Conservation (phyloP, 2,888 invertebrate genomes). For the Nephrotoma appendiculata region DNA sequence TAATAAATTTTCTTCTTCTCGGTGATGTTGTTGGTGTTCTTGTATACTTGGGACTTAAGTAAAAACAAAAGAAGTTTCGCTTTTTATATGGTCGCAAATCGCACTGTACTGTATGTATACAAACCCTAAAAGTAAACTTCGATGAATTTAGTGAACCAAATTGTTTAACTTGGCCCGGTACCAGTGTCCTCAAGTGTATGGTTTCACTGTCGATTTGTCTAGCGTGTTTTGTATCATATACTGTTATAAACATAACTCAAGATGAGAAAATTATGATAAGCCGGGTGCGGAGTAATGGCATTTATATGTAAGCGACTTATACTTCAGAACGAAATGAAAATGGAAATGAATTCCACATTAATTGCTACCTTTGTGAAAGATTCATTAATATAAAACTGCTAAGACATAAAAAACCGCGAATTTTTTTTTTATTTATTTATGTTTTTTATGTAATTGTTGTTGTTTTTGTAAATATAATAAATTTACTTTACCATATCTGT, state of each 20-base stretch:
- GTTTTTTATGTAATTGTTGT: background rate
- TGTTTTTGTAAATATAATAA: background rate
- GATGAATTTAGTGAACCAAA: background rate
- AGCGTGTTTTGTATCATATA: background rate
- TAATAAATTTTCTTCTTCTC: background rate
- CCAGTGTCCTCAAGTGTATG: background rate
- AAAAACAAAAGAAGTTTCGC: background rate
- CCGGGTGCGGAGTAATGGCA: background rate
- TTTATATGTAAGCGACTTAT: background rate
- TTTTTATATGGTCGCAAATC: background rate
- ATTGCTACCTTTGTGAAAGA: conserved; percentile 3
- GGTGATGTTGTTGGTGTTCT: background rate
- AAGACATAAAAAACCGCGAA: background rate
- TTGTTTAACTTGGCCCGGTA: background rate
- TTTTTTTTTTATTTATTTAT: background rate
- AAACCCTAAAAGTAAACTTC: background rate
- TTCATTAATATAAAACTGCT: background rate
- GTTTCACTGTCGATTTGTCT: background rate
- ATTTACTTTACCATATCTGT: conserved; percentile 1
- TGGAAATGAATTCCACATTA: background rate
- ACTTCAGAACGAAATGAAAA: background rate
- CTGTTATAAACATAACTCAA: background rate
- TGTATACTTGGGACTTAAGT: background rate
- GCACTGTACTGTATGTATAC: background rate
- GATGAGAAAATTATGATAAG: background rate